phyloP scores from a whole-genome alignment of 2,888 invertebrate species.

The Nephrotoma flavescens region DNA sequence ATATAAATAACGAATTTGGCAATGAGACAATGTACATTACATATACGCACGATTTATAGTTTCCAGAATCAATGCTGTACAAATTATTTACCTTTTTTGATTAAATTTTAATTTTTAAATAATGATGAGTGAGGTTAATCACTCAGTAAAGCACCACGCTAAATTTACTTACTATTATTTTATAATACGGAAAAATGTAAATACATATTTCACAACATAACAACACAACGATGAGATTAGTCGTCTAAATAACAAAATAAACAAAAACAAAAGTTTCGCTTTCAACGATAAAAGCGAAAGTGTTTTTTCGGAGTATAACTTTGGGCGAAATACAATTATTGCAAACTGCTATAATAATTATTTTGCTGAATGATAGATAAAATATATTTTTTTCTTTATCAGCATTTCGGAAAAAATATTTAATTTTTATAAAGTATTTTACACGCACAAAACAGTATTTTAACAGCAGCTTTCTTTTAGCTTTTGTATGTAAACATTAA shows the following conservation, averaged over 20 bases:
- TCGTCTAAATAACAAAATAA: neutral
- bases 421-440: too few relatives aligned
- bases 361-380: too few relatives aligned
- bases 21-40: neutral
- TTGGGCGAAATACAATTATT: neutral
- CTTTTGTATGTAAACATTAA: too few relatives aligned
- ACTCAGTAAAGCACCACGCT: neutral
- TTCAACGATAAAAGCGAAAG: neutral
- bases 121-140: neutral
- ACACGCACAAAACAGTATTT: too few relatives aligned
- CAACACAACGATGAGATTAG: neutral
- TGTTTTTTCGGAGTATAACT: neutral
- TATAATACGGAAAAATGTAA: neutral
- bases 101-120: neutral
- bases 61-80: neutral
- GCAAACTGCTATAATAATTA: neutral
- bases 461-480: too few relatives aligned
- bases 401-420: too few relatives aligned
- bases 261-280: neutral
- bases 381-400: too few relatives aligned
- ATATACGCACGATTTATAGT: neutral
- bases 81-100: neutral
- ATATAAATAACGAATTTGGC: neutral
- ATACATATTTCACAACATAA: neutral
- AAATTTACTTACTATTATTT: neutral